Percentiles rank a stretch among this genome's conserved stretches.
phyloP scores from a whole-genome alignment of 2,888 invertebrate species.

The Drosophila yooni region DNA sequence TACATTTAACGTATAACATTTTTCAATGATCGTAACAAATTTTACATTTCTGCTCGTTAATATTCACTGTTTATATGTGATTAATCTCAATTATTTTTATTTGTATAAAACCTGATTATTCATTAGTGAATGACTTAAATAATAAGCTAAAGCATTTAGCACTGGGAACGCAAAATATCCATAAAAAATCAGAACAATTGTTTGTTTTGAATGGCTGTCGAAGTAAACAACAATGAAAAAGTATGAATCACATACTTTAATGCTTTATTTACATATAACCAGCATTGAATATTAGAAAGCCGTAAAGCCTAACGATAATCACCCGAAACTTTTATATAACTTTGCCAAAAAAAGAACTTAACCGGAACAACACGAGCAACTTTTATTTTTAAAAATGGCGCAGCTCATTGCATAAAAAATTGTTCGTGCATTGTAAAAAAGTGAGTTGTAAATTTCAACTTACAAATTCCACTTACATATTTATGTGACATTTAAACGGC shows the following conservation, averaged over 20 bases:
- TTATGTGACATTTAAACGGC: constrained; percentile 12
- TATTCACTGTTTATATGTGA: background rate
- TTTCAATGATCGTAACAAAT: background rate
- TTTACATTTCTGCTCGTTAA: background rate
- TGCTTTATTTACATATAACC: background rate
- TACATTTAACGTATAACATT: background rate
- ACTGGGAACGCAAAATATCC: background rate
- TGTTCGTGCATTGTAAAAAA: background rate
- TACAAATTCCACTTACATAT: background rate
- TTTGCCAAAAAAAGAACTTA: background rate
- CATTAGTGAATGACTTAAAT: background rate
- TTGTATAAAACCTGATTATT: background rate
- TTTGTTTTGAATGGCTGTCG: background rate
- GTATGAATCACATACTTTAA: constrained; percentile 4
- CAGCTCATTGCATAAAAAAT: background rate
- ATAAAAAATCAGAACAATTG: background rate
- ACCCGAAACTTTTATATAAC: background rate
- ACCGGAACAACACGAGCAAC: background rate
- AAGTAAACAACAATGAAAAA: background rate
- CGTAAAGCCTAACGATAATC: background rate
- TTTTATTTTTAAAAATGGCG: background rate
- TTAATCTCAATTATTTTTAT: background rate
- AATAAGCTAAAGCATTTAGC: background rate
- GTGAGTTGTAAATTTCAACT: background rate
- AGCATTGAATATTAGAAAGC: background rate